Evolutionary conservation across 2,888 invertebrate species (phyloP).

Genomic region (Pachydiplax longipennis): DNA sequence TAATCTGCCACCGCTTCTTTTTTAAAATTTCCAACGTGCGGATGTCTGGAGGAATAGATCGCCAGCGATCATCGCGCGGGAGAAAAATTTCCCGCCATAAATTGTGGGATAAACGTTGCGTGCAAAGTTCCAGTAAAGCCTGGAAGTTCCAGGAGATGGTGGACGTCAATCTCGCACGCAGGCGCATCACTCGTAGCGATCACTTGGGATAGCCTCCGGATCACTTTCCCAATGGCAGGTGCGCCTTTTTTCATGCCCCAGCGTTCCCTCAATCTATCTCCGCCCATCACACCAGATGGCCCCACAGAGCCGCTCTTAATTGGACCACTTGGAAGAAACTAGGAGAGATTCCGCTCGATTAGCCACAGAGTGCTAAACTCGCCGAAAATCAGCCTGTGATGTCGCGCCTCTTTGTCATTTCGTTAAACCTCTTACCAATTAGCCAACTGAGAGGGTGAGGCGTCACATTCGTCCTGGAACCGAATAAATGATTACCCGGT

Average conservation of each 20-base stretch:
- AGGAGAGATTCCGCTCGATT: neutral
- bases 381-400: neutral
- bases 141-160: neutral
- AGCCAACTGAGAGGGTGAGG: no score
- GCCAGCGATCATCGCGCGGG: neutral
- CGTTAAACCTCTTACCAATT: no score
- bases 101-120: neutral
- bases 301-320: neutral
- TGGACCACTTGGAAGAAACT: neutral
- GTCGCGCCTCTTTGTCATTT: neutral
- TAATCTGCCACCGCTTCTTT: no score
- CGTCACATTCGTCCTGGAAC: no score
- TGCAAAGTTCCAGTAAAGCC: neutral
- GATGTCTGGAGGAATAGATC: neutral
- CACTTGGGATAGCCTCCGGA: neutral
- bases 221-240: neutral
- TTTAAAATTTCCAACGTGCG: neutral
- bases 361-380: neutral
- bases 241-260: neutral
- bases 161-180: neutral
- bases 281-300: neutral
- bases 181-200: neutral
- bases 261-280: neutral
- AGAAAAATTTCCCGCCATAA: neutral
- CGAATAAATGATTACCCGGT: no score